These are phyloP conservation scores for Odocoileus virginianus DNA, from an alignment of 2,113 vertebrate species.

Conservation along the genomic window DNA sequence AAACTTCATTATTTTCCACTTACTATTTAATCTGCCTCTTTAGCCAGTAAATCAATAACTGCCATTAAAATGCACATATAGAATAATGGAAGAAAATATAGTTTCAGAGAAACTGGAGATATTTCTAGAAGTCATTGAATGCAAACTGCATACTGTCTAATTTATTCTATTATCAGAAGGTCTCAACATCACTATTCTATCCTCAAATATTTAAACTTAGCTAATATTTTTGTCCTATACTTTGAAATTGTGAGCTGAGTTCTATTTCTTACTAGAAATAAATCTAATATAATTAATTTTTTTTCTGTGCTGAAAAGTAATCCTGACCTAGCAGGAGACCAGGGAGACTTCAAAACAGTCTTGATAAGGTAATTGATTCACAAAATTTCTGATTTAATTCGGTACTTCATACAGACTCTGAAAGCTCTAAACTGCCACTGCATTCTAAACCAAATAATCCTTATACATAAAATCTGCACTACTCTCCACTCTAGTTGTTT, in stretches of 20 bases:
- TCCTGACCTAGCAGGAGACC: background rate
- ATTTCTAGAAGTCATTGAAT: background rate
- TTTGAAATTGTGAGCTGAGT: background rate
- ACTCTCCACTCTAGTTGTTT: background rate
- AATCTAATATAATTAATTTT: background rate
- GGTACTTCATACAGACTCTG: background rate
- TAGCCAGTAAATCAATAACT: background rate
- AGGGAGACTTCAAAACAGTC: background rate
- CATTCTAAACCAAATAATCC: background rate
- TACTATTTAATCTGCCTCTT: background rate
- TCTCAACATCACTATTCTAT: background rate
- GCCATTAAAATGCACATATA: background rate
- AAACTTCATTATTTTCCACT: background rate
- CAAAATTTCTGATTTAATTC: conserved; percentile 16
- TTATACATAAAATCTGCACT: background rate
- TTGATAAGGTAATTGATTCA: background rate
- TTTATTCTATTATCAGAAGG: background rate
- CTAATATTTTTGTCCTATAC: background rate
- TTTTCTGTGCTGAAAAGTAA: background rate
- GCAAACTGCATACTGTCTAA: background rate
- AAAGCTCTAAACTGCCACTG: conserved; percentile 22
- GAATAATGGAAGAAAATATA: background rate
- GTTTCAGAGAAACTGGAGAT: background rate
- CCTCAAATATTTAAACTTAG: background rate
- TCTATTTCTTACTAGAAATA: background rate